Conservation (phyloP, 2,888 invertebrate genomes). For the Drosophila tripunctata region DNA sequence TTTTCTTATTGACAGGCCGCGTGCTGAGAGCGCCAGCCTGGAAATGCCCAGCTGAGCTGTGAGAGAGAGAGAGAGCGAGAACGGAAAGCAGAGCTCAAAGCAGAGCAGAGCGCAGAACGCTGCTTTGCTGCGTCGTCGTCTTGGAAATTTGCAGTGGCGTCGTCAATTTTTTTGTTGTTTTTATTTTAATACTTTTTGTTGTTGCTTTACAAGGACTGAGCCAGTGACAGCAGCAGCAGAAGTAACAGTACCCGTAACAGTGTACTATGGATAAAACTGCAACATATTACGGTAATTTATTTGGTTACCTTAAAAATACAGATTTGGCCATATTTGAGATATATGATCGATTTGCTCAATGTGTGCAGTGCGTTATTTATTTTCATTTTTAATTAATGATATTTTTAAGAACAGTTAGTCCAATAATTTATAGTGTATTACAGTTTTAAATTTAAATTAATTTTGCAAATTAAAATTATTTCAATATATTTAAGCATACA, state of each 20-base stretch:
- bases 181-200: conserved; percentile 13
- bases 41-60: conserved; percentile 50
- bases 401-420: no score
- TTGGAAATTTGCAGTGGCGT: conserved; percentile 56
- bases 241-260: background rate
- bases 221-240: conserved; percentile 5
- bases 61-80: conserved; percentile 29
- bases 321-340: no score
- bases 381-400: no score
- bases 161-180: conserved; percentile 26
- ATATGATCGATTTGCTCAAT: no score
- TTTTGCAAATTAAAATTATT: no score
- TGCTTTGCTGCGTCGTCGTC: conserved; percentile 35
- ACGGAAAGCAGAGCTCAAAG: background rate
- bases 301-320: no score
- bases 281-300: no score
- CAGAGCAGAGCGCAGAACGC: background rate
- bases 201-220: conserved; percentile 8
- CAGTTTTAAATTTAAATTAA: no score
- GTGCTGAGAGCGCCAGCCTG: conserved; percentile 56
- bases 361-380: no score
- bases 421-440: no score
- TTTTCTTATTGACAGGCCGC: conserved; percentile 24
- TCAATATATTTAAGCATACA: no score
- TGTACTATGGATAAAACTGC: no score